These are phyloP conservation scores for Matsumyia berberina DNA, from an alignment of 2,888 invertebrate genomes.

Conservation along the genomic window DNA sequence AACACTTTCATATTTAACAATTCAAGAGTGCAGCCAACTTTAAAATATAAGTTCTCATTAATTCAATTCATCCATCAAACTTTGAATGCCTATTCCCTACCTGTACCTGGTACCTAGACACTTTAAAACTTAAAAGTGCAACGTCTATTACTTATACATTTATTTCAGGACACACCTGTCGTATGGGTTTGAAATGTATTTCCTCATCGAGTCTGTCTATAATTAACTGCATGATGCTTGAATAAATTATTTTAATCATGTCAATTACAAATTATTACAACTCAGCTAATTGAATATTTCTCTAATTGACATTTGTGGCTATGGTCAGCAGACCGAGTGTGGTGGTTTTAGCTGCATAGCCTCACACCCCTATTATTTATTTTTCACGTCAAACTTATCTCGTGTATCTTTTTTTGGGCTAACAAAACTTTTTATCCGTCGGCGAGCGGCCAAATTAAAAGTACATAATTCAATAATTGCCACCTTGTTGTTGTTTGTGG, in stretches of 20 bases:
- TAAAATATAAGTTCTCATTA: too few relatives aligned
- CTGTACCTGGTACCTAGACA: too few relatives aligned
- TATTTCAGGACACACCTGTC: conserved; percentile 4
- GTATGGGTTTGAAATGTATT: too few relatives aligned
- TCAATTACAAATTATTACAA: conserved; percentile 74
- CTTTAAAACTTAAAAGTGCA: too few relatives aligned
- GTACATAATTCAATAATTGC: conserved; percentile 47
- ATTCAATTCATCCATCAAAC: too few relatives aligned
- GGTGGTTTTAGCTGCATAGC: conserved; percentile 45
- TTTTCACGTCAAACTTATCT: neutral
- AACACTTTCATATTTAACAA: too few relatives aligned
- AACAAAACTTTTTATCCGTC: conserved; percentile 44
- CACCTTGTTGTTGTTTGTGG: conserved; percentile 13
- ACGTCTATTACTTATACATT: too few relatives aligned
- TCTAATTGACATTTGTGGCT: conserved; percentile 72
- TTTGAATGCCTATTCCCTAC: too few relatives aligned
- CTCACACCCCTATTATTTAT: conserved; percentile 9
- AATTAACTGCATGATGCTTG: conserved; percentile 43
- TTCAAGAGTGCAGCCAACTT: too few relatives aligned
- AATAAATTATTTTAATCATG: conserved; percentile 74
- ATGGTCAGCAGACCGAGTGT: conserved; percentile 26
- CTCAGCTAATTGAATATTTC: conserved; percentile 68
- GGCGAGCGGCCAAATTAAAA: conserved; percentile 51
- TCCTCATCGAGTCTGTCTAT: conserved; percentile 6
- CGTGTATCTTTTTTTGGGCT: conserved; percentile 10